Percentiles rank a stretch among this genome's conserved stretches.
These are phyloP conservation scores for Molothrus ater DNA, from an alignment of 2,797 vertebrate species.

Conservation along the genomic window DNA sequence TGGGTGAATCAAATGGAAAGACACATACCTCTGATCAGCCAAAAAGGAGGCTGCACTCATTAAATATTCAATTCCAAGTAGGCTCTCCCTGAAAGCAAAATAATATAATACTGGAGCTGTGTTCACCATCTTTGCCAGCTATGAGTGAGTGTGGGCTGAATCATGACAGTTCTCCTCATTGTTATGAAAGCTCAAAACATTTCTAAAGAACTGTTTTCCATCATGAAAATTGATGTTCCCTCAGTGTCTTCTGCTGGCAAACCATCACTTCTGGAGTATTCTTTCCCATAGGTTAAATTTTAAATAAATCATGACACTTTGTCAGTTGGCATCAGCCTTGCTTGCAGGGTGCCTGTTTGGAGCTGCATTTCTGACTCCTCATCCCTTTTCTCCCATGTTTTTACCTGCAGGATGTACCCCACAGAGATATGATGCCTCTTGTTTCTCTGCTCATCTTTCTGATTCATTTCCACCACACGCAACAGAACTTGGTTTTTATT, in stretches of 20 bases:
- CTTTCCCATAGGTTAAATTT: background rate
- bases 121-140: background rate
- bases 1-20: background rate
- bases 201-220: background rate
- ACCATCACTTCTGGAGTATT: background rate
- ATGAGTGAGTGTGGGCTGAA: background rate
- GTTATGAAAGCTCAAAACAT: constrained; percentile 5
- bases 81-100: background rate
- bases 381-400: background rate
- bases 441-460: background rate
- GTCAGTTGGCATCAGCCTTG: background rate
- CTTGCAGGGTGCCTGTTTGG: background rate
- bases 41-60: background rate
- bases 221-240: background rate
- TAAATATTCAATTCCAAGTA: background rate
- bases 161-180: background rate
- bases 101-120: background rate
- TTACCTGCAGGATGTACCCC: background rate
- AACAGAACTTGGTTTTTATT: background rate
- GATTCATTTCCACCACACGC: background rate
- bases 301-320: background rate
- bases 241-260: background rate
- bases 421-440: background rate
- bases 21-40: background rate
- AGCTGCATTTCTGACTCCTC: background rate